Evolutionary conservation across 1,140 invertebrate genomes (phyloP).

Genomic region (Drosophila arizonae): DNA sequence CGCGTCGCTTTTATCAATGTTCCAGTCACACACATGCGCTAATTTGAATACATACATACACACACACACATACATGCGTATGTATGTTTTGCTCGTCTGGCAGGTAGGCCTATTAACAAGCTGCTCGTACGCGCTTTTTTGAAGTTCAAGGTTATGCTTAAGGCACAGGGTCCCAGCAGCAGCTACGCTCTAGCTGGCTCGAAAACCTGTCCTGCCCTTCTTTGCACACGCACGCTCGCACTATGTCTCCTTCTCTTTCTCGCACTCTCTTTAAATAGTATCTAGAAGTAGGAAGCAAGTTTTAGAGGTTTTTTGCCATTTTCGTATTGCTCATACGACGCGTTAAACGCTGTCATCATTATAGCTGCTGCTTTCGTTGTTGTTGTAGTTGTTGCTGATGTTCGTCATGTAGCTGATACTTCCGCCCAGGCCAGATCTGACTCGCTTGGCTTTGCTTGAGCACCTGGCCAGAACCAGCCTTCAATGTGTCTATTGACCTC

Average conservation of each 20-base stretch:
- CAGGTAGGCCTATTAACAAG: slow-evolving; percentile 67
- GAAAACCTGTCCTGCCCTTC: slow-evolving; percentile 53
- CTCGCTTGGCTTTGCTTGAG: background rate
- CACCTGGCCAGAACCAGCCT: slow-evolving; percentile 57
- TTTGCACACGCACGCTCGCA: slow-evolving; percentile 20
- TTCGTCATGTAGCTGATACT: slow-evolving; percentile 48
- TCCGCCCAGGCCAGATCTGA: slow-evolving; percentile 50
- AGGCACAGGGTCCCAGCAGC: slow-evolving; percentile 12
- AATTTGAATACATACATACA: slow-evolving; percentile 34
- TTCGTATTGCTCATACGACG: slow-evolving; percentile 62
- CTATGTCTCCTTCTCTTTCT: background rate
- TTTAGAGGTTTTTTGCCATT: slow-evolving; percentile 42
- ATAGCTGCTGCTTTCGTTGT: background rate
- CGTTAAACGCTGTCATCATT: slow-evolving; percentile 20
- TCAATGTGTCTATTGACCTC: slow-evolving; percentile 74
- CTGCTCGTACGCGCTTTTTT: slow-evolving; percentile 56
- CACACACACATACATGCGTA: background rate
- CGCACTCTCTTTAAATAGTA: background rate
- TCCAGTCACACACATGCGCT: slow-evolving; percentile 44
- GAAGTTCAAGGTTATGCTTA: slow-evolving; percentile 72
- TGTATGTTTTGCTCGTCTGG: slow-evolving; percentile 6
- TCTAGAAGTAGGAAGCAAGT: slow-evolving; percentile 58
- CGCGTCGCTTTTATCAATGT: slow-evolving; percentile 35
- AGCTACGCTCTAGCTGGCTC: slow-evolving; percentile 6
- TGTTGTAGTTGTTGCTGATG: slow-evolving; percentile 12